Evolutionary conservation across 2,888 invertebrate species (phyloP), one percentile per base, ranked within the genome.

Genomic region (Zelleria hepariella): DNA sequence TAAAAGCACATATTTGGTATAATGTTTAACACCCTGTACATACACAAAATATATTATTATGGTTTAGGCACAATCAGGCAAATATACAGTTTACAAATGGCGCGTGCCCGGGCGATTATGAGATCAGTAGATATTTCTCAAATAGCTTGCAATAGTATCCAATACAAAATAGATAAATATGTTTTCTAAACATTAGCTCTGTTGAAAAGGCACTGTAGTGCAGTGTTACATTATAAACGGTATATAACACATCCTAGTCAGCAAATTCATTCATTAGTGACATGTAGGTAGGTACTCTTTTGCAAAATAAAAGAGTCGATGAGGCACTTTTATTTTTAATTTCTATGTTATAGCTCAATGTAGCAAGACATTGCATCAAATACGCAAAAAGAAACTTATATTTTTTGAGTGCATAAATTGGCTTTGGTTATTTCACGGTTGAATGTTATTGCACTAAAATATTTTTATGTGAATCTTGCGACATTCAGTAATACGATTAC

Each of bases 1-100:
- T 86, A 88, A 86, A 86, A 86, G 84, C 80, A 80, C 62, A 32
- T 82, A 78, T 87, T 88, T 87, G 86, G 86, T 87, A 83, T 86
- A 81, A 80, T 59, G 81, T 76, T 76, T 71, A 80, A 83, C 86
- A 87, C 86, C 86, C 87, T 88, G 87, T 87, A 86, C 86, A 86
- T 73, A 75, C 85, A 87, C 80, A 82, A 86, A 86, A 86, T 82
- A 75, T 76, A 73, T 73, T 73, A 70, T 69, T 58, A 72, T 71
- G 72, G 68, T 74, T 76, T 79, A 86, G 86, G 86, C 86, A 86
- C 83, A 69, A 75, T 75, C 74, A 82, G 81, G 82, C 80, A 59
- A 62, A 78, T 75, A 74, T 69, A 73, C 74, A 69, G 15, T 53
- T 23, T 24, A 24, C 25, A 71, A 75, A 77, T 72, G 69, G 74